These are phyloP conservation scores for Sphaerophoria taeniata DNA, from an alignment of 2,888 invertebrate genomes.

Conservation along the genomic window DNA sequence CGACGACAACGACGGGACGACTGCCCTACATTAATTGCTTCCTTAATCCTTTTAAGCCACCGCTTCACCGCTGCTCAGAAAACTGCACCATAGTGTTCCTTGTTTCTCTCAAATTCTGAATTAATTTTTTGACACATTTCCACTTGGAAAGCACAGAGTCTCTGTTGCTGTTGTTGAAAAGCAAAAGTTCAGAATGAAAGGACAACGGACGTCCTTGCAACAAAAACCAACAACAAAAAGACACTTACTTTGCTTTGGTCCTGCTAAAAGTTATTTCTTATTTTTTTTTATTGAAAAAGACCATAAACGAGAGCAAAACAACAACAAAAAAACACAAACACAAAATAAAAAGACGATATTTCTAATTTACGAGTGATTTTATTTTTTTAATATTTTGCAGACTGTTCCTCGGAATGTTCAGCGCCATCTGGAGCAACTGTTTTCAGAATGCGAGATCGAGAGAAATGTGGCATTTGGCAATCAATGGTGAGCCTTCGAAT, in stretches of 20 bases:
- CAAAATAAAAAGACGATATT: conserved; percentile 9
- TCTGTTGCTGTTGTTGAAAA: neutral
- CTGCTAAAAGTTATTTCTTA: conserved; percentile 34
- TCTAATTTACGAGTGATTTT: conserved; percentile 66
- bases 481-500: conserved; percentile 64
- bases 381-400: conserved; percentile 62
- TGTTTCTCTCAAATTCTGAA: conserved; percentile 22
- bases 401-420: conserved; percentile 23
- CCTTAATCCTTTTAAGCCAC: conserved; percentile 63
- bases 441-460: conserved; percentile 42
- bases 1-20: neutral
- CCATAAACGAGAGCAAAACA: conserved; percentile 9
- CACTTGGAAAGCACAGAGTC: neutral
- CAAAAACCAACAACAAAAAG: conserved; percentile 59
- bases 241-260: conserved; percentile 22
- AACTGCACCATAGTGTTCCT: neutral
- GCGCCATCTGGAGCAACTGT: conserved; percentile 13
- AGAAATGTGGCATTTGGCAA: conserved; percentile 60
- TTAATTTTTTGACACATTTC: conserved; percentile 59
- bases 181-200: conserved; percentile 19
- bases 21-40: conserved; percentile 63
- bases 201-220: conserved; percentile 69
- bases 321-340: conserved; percentile 9
- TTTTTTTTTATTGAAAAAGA: conserved; percentile 18
- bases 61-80: neutral